These are phyloP conservation scores for Thamnophis elegans DNA, from an alignment of 2,797 vertebrate genomes.

Conservation along the genomic window DNA sequence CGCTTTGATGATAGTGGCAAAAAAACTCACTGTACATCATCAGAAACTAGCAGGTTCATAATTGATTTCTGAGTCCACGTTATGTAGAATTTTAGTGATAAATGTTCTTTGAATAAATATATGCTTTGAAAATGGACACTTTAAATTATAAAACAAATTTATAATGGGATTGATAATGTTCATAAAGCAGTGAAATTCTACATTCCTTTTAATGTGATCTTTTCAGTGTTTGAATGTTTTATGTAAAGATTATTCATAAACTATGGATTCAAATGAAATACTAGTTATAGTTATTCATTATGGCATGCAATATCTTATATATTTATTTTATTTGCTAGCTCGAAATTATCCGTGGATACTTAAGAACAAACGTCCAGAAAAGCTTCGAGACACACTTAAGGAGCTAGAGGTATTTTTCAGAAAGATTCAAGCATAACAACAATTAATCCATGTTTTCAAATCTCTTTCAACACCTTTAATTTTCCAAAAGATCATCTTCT, in stretches of 20 bases:
- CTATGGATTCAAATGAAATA: conserved; percentile 40
- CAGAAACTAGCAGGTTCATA: background rate
- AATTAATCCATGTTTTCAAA: conserved; percentile 79
- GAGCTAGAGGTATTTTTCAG: conserved; percentile 91
- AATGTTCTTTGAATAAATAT: background rate
- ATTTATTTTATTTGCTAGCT: conserved; percentile 72
- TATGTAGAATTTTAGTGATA: background rate
- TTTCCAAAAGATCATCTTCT: conserved; percentile 85
- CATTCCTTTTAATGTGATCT: background rate
- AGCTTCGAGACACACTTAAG: conserved; percentile 87
- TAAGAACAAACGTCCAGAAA: conserved; percentile 88
- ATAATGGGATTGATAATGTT: background rate
- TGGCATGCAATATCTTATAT: background rate
- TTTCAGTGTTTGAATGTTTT: background rate
- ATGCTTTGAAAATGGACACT: background rate
- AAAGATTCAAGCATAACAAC: conserved; percentile 83
- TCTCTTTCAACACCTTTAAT: conserved; percentile 92
- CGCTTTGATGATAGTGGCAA: background rate
- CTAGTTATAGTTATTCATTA: conserved; percentile 9
- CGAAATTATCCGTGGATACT: conserved; percentile 88
- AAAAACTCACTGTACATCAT: background rate
- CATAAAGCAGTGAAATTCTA: background rate
- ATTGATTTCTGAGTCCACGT: background rate
- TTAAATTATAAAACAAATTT: background rate
- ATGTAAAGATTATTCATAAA: background rate